Base-by-base conservation (phyloP, 2,797 vertebrate species). In the Sphenopsis melanotis region DNA sequence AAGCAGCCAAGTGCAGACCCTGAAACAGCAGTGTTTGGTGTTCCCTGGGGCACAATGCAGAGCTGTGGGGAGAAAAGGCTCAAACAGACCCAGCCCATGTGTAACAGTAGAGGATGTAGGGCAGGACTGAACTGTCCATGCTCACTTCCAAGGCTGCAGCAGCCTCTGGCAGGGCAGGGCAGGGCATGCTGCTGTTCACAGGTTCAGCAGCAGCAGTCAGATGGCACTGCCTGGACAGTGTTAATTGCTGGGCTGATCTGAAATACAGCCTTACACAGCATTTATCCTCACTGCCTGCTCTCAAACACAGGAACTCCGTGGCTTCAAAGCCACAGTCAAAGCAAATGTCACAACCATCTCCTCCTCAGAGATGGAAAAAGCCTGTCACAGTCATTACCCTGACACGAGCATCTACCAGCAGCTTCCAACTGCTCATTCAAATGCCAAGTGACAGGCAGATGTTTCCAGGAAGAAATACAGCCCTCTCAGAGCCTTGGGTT, bases 391-490 rank as follows among this genome's bases (percentile, higher is more conserved):
- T 69, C 72, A 50, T 46, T 83, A 47, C 70, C 0, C 0, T 44
- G 79, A 92, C 75, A 80, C 30, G 23, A 56, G 71, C 78, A 66
- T 44, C 71, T 80, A 87, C 56, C 68, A 87, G 87, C 82, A 87
- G 81, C 69, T 78, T 78, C 6, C 0, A 83, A 56, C 44, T 56
- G 65, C 36, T 41, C 5, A 0, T 55, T 80, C 2, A 1, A 81
- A 81, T 36, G 61, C 79, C 53, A 76, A 46, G 49, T 90, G 90
- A 90, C 86, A 92, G 89, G 86, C 88, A 90, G 87, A 83, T 92
- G 56, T 84, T 89, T 80, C 49, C 82, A 47, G 0, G 12, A 71
- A 80, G 95, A 96, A 89, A 90, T 87, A 83, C 41, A 87, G 75
- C 89, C 56, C 63, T 84, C 87, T 61, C n/a, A 2, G 59, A 87